Base-by-base conservation (phyloP, 1,140 invertebrate species). In the Lordiphosa stackelbergi region DNA sequence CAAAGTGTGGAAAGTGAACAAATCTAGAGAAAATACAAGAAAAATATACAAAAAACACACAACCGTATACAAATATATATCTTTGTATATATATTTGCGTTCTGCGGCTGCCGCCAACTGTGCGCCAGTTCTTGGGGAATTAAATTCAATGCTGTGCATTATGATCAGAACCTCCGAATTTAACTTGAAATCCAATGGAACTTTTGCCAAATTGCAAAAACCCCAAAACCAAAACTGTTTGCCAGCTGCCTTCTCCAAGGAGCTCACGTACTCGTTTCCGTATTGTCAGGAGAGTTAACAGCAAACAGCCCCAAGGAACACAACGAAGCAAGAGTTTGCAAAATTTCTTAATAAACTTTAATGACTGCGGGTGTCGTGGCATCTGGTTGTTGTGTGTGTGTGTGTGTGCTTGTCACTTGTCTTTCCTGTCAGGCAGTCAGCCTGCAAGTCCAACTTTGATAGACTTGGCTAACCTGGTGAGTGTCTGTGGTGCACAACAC, bases 331-430 rank as follows among this genome's bases (percentile, higher is more conserved):
- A 68, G 64, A 68, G 64, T 69, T 69, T 66, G 66, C 66, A 51
- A 37, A 77, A 68, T 75, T 83, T 81, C 75, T 83, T 81, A 75
- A 81, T 83, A 81, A 81, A 81, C 66, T 81, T 81, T 81, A 81
- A 81, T 83, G 75, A 83, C 68, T 81, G 77, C 77, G 74, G 74
- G 60, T 72, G 73, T 64, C 37, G 19, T 19, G 54, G 66, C 57
- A 65, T 66, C n/a, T 74, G 66, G 34, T 45, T 45, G 45, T 38
- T 56, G 49, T 57, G 5, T 34, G 53, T 52, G 51, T 66, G 13
- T 75, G 66, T 43, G 49, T 49, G n/a, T 51, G 56, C 31, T 56
- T 66, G 54, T 46, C 54, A 51, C 41, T 49, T 52, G 34, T 22
- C 22, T 69, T 43, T 37, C 43, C 22, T 5, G 22, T 3, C 22